phyloP scores from a whole-genome alignment of 1,140 invertebrate species.

The Megalopta genalis region DNA sequence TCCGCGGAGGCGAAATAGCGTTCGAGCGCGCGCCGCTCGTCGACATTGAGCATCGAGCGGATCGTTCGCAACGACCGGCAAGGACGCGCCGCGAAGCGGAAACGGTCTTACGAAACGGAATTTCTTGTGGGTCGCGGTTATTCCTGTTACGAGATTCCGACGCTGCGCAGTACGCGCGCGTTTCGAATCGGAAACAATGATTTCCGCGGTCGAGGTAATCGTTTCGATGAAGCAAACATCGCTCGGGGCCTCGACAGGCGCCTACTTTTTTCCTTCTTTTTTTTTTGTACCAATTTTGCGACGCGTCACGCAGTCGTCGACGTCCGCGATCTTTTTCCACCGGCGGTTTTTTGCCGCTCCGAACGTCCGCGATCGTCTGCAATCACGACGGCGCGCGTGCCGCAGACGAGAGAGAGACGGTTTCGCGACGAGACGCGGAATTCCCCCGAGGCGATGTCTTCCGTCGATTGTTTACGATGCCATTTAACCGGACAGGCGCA shows the following conservation, averaged over 20 bases:
- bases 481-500: not conserved
- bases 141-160: constrained; percentile 35
- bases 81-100: constrained; percentile 26
- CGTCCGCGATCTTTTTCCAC: not conserved
- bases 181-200: constrained; percentile 53
- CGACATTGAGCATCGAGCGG: constrained; percentile 11
- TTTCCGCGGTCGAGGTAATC: constrained; percentile 53
- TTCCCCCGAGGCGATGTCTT: not conserved
- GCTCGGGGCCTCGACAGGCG: constrained; percentile 4
- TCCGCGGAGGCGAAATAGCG: too few relatives aligned
- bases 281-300: not conserved
- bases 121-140: constrained; percentile 18
- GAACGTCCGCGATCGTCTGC: not conserved
- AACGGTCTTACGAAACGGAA: constrained; percentile 44
- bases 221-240: constrained; percentile 52
- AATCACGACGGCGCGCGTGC: too few relatives aligned
- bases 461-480: not conserved
- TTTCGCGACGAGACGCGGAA: not conserved
- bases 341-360: too few relatives aligned
- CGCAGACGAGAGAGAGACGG: too few relatives aligned
- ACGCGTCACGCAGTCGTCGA: too few relatives aligned
- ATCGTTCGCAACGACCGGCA: constrained; percentile 12
- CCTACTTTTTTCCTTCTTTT: not conserved
- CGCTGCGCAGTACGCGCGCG: constrained; percentile 13
- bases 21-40: not conserved